Base-by-base conservation (phyloP, 2,888 invertebrate species). In the Actias luna region DNA sequence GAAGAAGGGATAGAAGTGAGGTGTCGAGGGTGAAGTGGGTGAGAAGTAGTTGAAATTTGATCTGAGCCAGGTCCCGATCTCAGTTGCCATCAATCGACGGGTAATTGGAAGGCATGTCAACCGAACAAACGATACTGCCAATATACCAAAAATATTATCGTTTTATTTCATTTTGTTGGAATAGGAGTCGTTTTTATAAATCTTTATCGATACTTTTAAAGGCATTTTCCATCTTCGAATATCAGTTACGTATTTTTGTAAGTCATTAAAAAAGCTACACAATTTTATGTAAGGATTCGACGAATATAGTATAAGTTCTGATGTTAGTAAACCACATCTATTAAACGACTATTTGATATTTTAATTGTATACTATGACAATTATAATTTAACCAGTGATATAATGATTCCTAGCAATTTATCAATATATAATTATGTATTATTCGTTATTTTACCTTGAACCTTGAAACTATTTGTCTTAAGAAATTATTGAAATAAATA, bases 21-120 rank as follows among this genome's bases (percentile, higher is more conserved):
- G 83, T 73, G 78, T 80, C 72, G 72, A 72, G 80, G 81, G 78
- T 71, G 77, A 74, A 70, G 73, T 74, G 80, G 82, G 83, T 78
- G 84, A 77, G 79, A 87, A 89, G 84, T 87, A 85, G 84, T 78
- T 81, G 89, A 85, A 89, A 91, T 85, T 87, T 85, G 90, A 92
- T 89, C 88, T 82, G 78, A 72, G 82, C 79, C 82, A 83, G 82
- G 79, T 79, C 80, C 77, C 77, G 82, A 84, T 81, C 80, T 81
- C 82, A 78, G 74, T 77, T 72, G 72, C 83, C 83, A 88, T 88
- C 88, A 88, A 88, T 89, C 86, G 88, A 75, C 72, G 73, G 80
- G 85, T 91, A 91, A 91, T 91, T 90, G 91, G 89, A 78, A 77
- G 83, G 78, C 79, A 82, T 85, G 84, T 85, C 88, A 81, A 78